Base-by-base conservation (phyloP, 1,140 invertebrate species). In the Drosophila punjabiensis region DNA sequence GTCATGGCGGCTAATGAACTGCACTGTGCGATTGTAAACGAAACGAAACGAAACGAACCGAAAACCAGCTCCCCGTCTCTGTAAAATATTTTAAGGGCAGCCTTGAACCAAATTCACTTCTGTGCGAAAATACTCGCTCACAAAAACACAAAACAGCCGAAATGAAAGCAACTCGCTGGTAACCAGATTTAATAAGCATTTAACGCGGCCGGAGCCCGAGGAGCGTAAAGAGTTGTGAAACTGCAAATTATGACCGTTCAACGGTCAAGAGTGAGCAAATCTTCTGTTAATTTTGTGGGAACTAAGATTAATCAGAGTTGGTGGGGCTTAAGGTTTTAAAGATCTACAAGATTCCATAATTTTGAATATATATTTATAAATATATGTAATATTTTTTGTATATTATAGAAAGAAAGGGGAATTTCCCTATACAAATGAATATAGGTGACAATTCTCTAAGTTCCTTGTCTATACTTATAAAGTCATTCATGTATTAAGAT, bases 81-180 rank as follows among this genome's bases (percentile, higher is more conserved):
- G 69, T 68, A 59, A 61, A 76, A 48, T 58, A 66, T 79, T 83
- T 83, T 63, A 74, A 64, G 81, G 61, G 70, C 64, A 80, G 77
- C 81, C 81, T 83, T 83, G 81, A 83, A 79, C 81, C 81, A 83
- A 73, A 79, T 83, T 69, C 64, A 48, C 62, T 53, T 65, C 50
- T 76, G 64, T 68, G 79, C 79, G 60, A 82, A 65, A 64, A 47
- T 56, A 24, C 53, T 24, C 33, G 33, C 33, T 37, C 53, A 37
- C 50, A 24, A 24, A 24, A 24, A 24, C 24, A 24, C 24, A 20
- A 58, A 50, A 32, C 30, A 61, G 43, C 55, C 47, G 55, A 73
- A 79, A 79, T 78, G 75, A 78, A 78, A 78, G 76, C 58, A 60
- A 45, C 43, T 48, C 32, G 75, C 65, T 62, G 58, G 50, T 79